Base-by-base conservation (phyloP, 2,113 vertebrate genomes). In the Mormoops blainvillei region DNA sequence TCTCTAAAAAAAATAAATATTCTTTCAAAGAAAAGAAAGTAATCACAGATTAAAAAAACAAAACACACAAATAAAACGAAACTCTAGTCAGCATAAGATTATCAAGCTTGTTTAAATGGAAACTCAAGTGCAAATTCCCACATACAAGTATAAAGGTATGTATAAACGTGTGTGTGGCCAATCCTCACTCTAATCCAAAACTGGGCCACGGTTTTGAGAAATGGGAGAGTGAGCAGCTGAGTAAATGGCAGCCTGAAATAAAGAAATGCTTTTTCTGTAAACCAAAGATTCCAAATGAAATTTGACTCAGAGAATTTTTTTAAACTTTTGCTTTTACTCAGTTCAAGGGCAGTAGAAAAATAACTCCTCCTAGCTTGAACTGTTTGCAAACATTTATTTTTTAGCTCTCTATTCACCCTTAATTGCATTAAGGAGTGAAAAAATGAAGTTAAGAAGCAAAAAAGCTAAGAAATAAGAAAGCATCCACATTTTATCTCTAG, bases 361-460 rank as follows among this genome's bases (percentile, higher is more conserved):
- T 83, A 95, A 94, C 22, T 56, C 84, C 76, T 54, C 87, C 68
- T 78, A 89, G 33, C 8, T 26, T 91, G 26, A 86, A 94, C 67
- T 93, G 83, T 58, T 73, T 22, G 26, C 41, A 92, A 92, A 91
- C n/a, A 11, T 81, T 85, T 77, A 87, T 70, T 89, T 95, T 95
- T 93, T 38, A 94, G 50, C 24, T 96, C 43, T 91, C 38, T 24
- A 58, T 82, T 95, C 33, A 83, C 80, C 56, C 78, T 89, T 78
- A 71, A 78, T 45, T 54, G 24, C 18, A 77, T 52, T 13, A 63
- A 70, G 20, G 20, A 81, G 24, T 20, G 33, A 67, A 67, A 65
- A 84, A 94, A 94, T 28, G 15, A 80, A 54, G n/a, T 33, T 54
- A n/a, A 43, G 12, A 41, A 91, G 85, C 54, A 74, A 58, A 38